phyloP scores from a whole-genome alignment of 2,888 invertebrate species.

The Leptura quadrifasciata region DNA sequence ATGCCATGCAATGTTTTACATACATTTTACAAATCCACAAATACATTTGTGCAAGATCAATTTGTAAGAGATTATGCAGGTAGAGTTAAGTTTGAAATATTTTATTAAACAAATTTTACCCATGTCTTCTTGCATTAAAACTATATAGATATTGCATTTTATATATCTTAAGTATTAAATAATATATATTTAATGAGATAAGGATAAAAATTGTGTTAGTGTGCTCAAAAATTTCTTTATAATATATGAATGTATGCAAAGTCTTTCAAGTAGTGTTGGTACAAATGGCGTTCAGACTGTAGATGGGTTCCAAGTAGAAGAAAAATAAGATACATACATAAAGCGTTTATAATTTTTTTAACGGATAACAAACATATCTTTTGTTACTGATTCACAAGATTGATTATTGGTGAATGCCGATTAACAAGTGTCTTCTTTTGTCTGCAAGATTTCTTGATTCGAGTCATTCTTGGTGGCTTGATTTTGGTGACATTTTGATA shows the following conservation, averaged over 20 bases:
- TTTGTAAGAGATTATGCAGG: not conserved
- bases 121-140: not conserved
- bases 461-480: too few relatives aligned
- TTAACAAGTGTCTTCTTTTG: too few relatives aligned
- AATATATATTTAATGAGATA: not conserved
- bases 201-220: not conserved
- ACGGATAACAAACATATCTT: too few relatives aligned
- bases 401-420: too few relatives aligned
- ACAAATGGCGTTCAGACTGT: not conserved
- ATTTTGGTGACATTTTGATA: too few relatives aligned
- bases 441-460: too few relatives aligned
- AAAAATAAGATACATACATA: too few relatives aligned
- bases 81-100: not conserved
- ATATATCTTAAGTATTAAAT: not conserved
- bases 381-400: too few relatives aligned
- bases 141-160: not conserved
- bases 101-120: not conserved
- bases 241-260: not conserved
- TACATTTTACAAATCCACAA: not conserved
- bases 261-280: not conserved
- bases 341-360: too few relatives aligned
- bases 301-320: not conserved
- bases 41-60: not conserved
- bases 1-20: not conserved
- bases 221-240: not conserved